Evolutionary conservation across 2,797 vertebrate genomes (phyloP), one percentile per base, ranked within the genome.

Genomic region (Mus caroli): DNA sequence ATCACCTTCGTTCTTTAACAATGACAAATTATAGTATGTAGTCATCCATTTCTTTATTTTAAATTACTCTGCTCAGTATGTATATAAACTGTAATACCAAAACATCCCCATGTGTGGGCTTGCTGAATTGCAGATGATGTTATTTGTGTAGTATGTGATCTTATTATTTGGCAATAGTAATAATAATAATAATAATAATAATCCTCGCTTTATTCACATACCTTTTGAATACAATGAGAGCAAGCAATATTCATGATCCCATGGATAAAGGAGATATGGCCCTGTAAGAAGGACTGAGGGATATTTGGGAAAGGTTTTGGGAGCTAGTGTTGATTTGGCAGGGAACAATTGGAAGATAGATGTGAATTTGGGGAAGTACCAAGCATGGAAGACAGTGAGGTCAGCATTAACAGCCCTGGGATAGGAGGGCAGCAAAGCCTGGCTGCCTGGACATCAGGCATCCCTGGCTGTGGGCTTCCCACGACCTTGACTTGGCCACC

Each of bases 1-100:
- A 96, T 95, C 94, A 95, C 90, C 91, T 97, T 96, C 97, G 92
- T 97, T 98, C 92, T 97, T 95, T 95, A 88, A 96, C 97, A 97
- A 97, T 97, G 96, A 98, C 96, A 97, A 98, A 98, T 98, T 98
- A 93, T 97, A 98, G 97, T 97, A 94, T 43, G 80, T 6, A 93
- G 40, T 79, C 96, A 88, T 96, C 93, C 94, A 97, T 96, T 97
- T 93, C 94, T 96, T 97, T 98, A 97, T 50, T 98, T 98, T 98
- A 97, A 97, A 98, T 97, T 28, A 90, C 71, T 97, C 94, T 0
- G 0, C 94, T 93, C 71, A 76, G 89, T 40, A 88, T 37, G 73
- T 85, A 95, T 91, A 92, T 95, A 97, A 96, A 92, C 92, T 88
- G 37, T 62, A 88, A 96, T 96, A 96, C 76, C 83, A 83, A 98